phyloP scores from a whole-genome alignment of 2,797 vertebrate genomes.

The Pipistrellus kuhlii region DNA sequence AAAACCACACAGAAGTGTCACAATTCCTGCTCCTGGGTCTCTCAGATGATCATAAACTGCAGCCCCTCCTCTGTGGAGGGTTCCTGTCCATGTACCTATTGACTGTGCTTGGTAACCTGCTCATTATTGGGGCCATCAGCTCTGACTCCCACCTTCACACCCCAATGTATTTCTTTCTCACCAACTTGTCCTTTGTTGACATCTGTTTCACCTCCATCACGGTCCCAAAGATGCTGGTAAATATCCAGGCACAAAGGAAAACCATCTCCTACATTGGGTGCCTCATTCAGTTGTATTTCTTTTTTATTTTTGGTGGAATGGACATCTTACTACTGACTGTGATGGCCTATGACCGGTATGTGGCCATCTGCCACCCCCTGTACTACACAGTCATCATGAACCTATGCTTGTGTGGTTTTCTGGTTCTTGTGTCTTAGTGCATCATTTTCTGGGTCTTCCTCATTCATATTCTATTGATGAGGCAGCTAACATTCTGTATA shows the following conservation, averaged over 20 bases:
- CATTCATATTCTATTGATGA: constrained; percentile 19
- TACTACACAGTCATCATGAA: neutral
- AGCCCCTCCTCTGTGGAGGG: neutral
- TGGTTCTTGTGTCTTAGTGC: neutral
- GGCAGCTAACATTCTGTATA: constrained; percentile 37
- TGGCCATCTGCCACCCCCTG: constrained; percentile 59
- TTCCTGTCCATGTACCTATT: constrained; percentile 71
- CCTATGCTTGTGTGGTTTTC: neutral
- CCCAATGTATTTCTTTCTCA: constrained; percentile 61
- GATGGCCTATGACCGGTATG: constrained; percentile 61
- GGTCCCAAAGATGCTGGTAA: constrained; percentile 21
- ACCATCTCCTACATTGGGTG: constrained; percentile 11
- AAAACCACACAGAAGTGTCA: constrained; percentile 31
- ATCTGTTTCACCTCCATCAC: constrained; percentile 32
- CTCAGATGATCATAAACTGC: neutral
- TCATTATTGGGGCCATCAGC: constrained; percentile 58
- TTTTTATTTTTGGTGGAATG: constrained; percentile 39
- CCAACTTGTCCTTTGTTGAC: constrained; percentile 16
- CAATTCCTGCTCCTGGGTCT: constrained; percentile 47
- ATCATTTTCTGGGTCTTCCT: constrained; percentile 48
- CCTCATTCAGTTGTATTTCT: constrained; percentile 42
- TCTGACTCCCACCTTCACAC: constrained; percentile 30
- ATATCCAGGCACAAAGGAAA: neutral
- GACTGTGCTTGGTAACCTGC: constrained; percentile 34
- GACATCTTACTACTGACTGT: constrained; percentile 33